Base-by-base conservation (phyloP, 2,888 invertebrate genomes). In the Sepioteuthis lessoniana region DNA sequence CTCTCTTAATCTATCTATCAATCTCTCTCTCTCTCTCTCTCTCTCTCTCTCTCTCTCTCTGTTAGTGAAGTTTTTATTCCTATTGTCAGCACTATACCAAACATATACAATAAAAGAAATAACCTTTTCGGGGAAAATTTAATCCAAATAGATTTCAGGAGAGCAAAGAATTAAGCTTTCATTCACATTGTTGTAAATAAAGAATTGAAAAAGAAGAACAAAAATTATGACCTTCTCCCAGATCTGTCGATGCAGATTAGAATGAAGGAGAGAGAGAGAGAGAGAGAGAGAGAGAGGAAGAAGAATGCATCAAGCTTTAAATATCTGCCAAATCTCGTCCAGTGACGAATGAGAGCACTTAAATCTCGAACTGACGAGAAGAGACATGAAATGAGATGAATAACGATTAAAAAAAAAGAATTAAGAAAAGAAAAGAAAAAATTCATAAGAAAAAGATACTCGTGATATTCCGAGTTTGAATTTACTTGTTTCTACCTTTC, bases 331-430 rank as follows among this genome's bases (percentile, higher is more conserved):
- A 76, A 16, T 76, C n/a, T 13, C 13, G n/a, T 76, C 16, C n/a
- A 76, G n/a, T 76, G 76, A 76, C 76, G 76, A 76, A 76, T 76
- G 76, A 76, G n/a, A n/a, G 76, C 76, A 76, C 76, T 76, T n/a
- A 76, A 76, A 76, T 76, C 76, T 76, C n/a, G n/a, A 76, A 76
- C 25, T 76, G 76, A 76, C 76, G 16, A 76, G 76, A 76, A 35
- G 76, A n/a, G 76, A 76, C n/a, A 76, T 76, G n/a, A 76, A 76
- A 76, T n/a, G 76, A 76, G 76, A 76, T 76, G n/a, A n/a, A 76
- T 35, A 76, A 35, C 76, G 76, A 76, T 76, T n/a, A 55, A 55
- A 55, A 25, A 55, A 47, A 55, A 25, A 21, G 2, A 2, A 35
- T n/a, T 16, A 25, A 35, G n/a, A 76, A n/a, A 13, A 55, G 25